Evolutionary conservation across 2,797 vertebrate species (phyloP).

Genomic region (Melanotaenia nigrans): DNA sequence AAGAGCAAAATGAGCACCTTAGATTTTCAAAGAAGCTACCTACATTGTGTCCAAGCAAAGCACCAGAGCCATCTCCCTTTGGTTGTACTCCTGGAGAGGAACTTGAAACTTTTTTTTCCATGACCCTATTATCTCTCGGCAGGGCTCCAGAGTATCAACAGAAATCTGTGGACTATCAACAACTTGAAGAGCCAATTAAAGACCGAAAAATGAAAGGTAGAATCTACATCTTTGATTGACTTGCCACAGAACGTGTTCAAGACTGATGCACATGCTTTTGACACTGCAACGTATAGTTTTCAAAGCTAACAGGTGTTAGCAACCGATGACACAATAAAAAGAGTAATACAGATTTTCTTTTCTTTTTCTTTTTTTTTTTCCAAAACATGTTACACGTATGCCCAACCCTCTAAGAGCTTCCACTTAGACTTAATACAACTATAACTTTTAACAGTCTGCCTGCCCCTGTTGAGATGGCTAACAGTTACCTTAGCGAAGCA

Average conservation of each 20-base stretch:
- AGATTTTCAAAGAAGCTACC: not conserved
- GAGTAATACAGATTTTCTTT: no score
- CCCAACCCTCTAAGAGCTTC: no score
- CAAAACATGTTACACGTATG: no score
- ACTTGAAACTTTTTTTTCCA: not conserved
- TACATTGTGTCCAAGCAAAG: not conserved
- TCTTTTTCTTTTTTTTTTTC: no score
- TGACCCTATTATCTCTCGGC: not conserved
- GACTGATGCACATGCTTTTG: no score
- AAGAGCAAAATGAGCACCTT: not conserved
- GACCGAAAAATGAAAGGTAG: not conserved
- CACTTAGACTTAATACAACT: no score
- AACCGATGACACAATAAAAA: no score
- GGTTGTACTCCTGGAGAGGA: not conserved
- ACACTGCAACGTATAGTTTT: no score
- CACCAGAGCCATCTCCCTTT: not conserved
- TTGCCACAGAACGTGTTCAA: not conserved
- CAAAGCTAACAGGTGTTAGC: no score
- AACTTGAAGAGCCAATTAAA: not conserved
- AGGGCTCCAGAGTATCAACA: not conserved
- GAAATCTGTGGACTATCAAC: not conserved
- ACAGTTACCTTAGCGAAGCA: not conserved
- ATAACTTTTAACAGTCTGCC: no score
- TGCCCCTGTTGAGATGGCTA: not conserved
- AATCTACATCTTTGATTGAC: not conserved